Evolutionary conservation across 1,140 invertebrate species (phyloP).

Genomic region (Agraylea sexmaculata): DNA sequence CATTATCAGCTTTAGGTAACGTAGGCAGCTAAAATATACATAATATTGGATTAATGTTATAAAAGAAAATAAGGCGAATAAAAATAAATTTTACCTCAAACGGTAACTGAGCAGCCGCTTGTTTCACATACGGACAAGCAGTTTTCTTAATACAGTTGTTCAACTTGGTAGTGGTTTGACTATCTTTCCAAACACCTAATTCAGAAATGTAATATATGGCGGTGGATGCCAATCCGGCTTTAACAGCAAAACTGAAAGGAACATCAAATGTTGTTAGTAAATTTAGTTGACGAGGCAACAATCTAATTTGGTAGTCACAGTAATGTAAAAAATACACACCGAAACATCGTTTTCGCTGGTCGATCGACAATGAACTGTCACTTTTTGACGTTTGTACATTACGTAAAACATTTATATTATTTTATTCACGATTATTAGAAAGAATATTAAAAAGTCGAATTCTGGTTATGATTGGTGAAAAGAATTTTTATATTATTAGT

Average conservation of each 20-base stretch:
- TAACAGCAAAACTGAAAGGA: slow-evolving; percentile 41
- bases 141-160: slow-evolving; percentile 38
- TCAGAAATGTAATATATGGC: slow-evolving; percentile 42
- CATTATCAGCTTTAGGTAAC: slow-evolving; percentile 37
- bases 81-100: slow-evolving; percentile 31
- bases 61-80: slow-evolving; percentile 1
- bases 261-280: too few species aligned
- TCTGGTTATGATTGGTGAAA: too few species aligned
- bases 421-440: too few species aligned
- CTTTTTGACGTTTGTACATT: too few species aligned
- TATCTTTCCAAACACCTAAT: slow-evolving; percentile 44
- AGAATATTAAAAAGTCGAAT: too few species aligned
- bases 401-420: too few species aligned
- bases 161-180: slow-evolving; percentile 36
- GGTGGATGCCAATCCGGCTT: slow-evolving; percentile 36
- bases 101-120: slow-evolving; percentile 40
- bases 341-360: too few species aligned
- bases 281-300: too few species aligned
- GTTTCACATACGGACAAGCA: slow-evolving; percentile 39
- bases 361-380: too few species aligned
- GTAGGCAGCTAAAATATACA: slow-evolving; percentile 38
- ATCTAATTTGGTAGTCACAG: too few species aligned
- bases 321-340: too few species aligned
- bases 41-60: slow-evolving; percentile 5
- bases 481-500: too few species aligned